phyloP scores from a whole-genome alignment of 1,140 invertebrate species.

The Batillaria attramentaria region DNA sequence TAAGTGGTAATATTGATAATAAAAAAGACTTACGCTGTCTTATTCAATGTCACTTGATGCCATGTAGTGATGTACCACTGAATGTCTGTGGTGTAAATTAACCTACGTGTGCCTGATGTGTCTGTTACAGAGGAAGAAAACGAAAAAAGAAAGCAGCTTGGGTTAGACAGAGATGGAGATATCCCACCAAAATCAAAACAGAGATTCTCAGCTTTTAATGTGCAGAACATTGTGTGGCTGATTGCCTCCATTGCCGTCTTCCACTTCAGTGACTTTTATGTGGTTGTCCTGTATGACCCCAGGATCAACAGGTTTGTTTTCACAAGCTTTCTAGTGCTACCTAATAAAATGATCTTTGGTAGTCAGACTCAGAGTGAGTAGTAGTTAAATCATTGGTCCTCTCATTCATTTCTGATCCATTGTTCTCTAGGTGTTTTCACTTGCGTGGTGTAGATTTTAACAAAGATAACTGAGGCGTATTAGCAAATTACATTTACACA shows the following conservation, averaged over 20 bases:
- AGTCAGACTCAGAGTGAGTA: too few relatives aligned
- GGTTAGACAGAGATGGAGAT: background rate
- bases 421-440: too few relatives aligned
- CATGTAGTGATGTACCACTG: too few relatives aligned
- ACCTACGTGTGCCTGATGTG: too few relatives aligned
- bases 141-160: background rate
- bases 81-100: too few relatives aligned
- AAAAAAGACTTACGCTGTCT: background rate
- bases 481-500: too few relatives aligned
- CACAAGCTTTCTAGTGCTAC: too few relatives aligned
- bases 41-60: background rate
- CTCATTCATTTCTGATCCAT: too few relatives aligned
- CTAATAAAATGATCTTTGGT: too few relatives aligned
- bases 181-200: background rate
- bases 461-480: too few relatives aligned
- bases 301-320: constrained; percentile 65
- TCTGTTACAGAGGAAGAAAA: constrained; percentile 22
- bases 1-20: background rate
- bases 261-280: constrained; percentile 63
- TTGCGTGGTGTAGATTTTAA: too few relatives aligned
- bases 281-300: constrained; percentile 56
- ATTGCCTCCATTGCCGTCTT: constrained; percentile 57
- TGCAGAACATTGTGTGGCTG: constrained; percentile 63
- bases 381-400: too few relatives aligned
- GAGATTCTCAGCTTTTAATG: constrained; percentile 53